Evolutionary conservation across 2,888 invertebrate genomes (phyloP).

Genomic region (Pandemis cinnamomeana): DNA sequence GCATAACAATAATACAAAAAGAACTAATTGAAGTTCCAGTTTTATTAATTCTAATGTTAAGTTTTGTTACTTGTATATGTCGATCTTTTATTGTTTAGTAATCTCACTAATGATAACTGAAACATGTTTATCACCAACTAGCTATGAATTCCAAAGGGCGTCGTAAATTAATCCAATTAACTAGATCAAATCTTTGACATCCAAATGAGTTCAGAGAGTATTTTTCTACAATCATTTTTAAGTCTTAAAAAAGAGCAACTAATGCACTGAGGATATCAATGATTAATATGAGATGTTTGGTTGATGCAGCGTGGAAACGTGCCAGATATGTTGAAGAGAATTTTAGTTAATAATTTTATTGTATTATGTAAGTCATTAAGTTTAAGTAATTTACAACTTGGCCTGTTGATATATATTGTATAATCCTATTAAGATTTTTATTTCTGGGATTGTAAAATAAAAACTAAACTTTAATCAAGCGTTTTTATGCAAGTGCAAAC

Average conservation of each 20-base stretch:
- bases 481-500: slow-evolving; percentile 55
- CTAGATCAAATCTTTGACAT: slow-evolving; percentile 72
- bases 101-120: slow-evolving; percentile 78
- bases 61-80: slow-evolving; percentile 41
- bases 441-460: slow-evolving; percentile 85
- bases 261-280: slow-evolving; percentile 79
- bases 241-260: slow-evolving; percentile 72
- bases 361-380: slow-evolving; percentile 84
- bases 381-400: slow-evolving; percentile 85
- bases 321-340: slow-evolving; percentile 83
- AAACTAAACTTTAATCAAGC: slow-evolving; percentile 67
- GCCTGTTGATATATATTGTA: slow-evolving; percentile 84
- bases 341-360: slow-evolving; percentile 85
- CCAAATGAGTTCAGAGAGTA: slow-evolving; percentile 78
- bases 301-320: slow-evolving; percentile 80
- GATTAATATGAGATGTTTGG: slow-evolving; percentile 72
- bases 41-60: slow-evolving; percentile 27
- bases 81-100: slow-evolving; percentile 50
- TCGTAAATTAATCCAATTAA: slow-evolving; percentile 67
- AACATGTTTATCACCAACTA: slow-evolving; percentile 52
- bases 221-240: slow-evolving; percentile 83
- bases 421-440: slow-evolving; percentile 84
- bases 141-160: slow-evolving; percentile 64
- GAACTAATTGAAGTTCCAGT: background rate
- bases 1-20: background rate